These are phyloP conservation scores for Hycleus cichorii DNA, from an alignment of 1,140 invertebrate genomes.

Conservation along the genomic window DNA sequence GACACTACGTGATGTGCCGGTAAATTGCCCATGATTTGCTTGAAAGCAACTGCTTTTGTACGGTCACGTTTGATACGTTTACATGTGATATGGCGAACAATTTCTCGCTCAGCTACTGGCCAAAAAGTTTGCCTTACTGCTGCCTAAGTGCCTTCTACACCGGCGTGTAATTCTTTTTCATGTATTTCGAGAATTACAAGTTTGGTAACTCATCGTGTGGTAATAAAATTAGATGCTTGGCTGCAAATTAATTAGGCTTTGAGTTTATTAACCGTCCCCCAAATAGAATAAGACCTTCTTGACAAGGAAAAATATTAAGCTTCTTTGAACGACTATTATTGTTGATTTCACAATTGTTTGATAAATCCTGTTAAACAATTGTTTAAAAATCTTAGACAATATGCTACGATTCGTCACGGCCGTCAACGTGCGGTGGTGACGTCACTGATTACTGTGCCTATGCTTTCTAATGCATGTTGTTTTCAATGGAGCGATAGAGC, in stretches of 20 bases:
- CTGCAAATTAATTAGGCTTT: background rate
- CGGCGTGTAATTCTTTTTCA: constrained; percentile 3
- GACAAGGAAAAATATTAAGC: background rate
- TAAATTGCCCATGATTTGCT: constrained; percentile 22
- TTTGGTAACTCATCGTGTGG: background rate
- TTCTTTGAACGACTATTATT: background rate
- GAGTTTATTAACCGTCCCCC: too few species aligned
- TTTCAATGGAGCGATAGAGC: too few species aligned
- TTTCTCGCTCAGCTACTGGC: constrained; percentile 15
- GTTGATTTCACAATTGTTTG: constrained; percentile 2
- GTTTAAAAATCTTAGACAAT: too few species aligned
- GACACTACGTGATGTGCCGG: constrained; percentile 10
- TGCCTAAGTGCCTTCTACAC: constrained; percentile 2
- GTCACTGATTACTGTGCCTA: too few species aligned
- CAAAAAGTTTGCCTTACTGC: constrained; percentile 20
- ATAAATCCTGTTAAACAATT: background rate
- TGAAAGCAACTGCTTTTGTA: constrained; percentile 7
- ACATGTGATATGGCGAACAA: constrained; percentile 16
- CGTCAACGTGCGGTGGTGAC: too few species aligned
- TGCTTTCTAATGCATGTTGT: too few species aligned
- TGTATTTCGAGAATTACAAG: background rate
- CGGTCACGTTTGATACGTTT: background rate
- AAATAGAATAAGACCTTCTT: background rate
- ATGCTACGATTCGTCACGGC: too few species aligned
- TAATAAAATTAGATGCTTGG: background rate